A percentile compares a stretch with the other conserved stretches of the same genome.
These are phyloP conservation scores for Oscheius myriophilus DNA, from an alignment of 2,888 invertebrate species.

Conservation along the genomic window DNA sequence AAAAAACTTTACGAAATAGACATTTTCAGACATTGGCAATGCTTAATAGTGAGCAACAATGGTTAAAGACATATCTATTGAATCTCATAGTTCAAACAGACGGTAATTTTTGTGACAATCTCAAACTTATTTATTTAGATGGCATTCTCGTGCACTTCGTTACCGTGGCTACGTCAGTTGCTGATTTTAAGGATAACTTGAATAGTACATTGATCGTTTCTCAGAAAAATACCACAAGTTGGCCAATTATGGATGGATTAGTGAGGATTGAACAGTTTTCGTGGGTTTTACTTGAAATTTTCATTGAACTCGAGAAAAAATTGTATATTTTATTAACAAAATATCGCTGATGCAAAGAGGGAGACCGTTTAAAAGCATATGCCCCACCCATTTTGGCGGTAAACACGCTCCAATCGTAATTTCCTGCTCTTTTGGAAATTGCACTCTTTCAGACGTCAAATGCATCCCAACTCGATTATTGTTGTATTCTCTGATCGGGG, in stretches of 20 bases:
- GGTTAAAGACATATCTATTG: not conserved
- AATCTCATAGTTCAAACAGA: slow-evolving; percentile 3
- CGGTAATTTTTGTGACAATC: not conserved
- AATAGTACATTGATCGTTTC: not conserved
- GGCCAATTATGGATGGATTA: slow-evolving; percentile 5
- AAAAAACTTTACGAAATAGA: too few relatives aligned
- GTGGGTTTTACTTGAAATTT: not conserved
- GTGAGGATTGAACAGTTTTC: slow-evolving; percentile 11
- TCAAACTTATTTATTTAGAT: not conserved
- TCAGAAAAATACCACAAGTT: not conserved
- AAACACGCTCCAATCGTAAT: too few relatives aligned
- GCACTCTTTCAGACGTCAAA: slow-evolving; percentile 16
- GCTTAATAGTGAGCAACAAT: not conserved
- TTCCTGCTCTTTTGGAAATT: too few relatives aligned
- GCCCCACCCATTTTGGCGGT: too few relatives aligned
- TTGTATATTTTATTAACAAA: too few relatives aligned
- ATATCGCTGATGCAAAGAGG: too few relatives aligned
- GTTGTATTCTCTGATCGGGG: slow-evolving; percentile 34
- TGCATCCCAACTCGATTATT: slow-evolving; percentile 34
- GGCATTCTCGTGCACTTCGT: not conserved
- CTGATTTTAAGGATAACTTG: not conserved
- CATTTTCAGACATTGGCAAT: too few relatives aligned
- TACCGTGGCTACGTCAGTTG: not conserved
- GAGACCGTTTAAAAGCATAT: too few relatives aligned
- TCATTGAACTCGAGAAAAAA: too few relatives aligned